These are phyloP conservation scores for Pungitius pungitius DNA, from an alignment of 2,113 vertebrate species.

Conservation along the genomic window DNA sequence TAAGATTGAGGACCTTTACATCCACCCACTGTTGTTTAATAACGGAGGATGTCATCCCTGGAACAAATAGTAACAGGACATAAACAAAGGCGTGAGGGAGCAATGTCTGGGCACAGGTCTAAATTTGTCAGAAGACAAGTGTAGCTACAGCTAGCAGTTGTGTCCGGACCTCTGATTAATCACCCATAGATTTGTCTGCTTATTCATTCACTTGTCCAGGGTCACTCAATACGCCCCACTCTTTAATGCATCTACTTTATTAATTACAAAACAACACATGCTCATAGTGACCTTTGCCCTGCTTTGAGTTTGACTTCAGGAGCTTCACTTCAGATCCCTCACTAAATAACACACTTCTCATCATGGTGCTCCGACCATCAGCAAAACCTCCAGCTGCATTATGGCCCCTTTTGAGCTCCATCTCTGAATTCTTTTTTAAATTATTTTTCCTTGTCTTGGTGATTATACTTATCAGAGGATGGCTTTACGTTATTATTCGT, in stretches of 20 bases:
- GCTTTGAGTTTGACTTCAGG: too few species aligned
- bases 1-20: slow-evolving; percentile 51
- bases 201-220: slow-evolving; percentile 37
- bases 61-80: slow-evolving; percentile 21
- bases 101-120: slow-evolving; percentile 14
- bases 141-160: slow-evolving; percentile 11
- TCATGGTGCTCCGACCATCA: neutral
- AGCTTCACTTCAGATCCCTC: neutral
- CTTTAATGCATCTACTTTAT: slow-evolving; percentile 28
- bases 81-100: slow-evolving; percentile 34
- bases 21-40: slow-evolving; percentile 2
- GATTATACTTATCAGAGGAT: slow-evolving; percentile 3
- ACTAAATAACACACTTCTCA: neutral
- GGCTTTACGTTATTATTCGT: slow-evolving; percentile 16
- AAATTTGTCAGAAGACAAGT: slow-evolving; percentile 24
- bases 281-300: slow-evolving; percentile 47
- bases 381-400: neutral
- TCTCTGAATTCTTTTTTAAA: neutral
- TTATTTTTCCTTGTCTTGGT: neutral
- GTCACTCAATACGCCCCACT: slow-evolving; percentile 32
- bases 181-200: slow-evolving; percentile 22
- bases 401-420: neutral
- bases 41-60: slow-evolving; percentile 34
- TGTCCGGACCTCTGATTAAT: slow-evolving; percentile 32
- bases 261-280: slow-evolving; percentile 38